phyloP scores from a whole-genome alignment of 1,140 invertebrate species.

The Triops longicaudatus region DNA sequence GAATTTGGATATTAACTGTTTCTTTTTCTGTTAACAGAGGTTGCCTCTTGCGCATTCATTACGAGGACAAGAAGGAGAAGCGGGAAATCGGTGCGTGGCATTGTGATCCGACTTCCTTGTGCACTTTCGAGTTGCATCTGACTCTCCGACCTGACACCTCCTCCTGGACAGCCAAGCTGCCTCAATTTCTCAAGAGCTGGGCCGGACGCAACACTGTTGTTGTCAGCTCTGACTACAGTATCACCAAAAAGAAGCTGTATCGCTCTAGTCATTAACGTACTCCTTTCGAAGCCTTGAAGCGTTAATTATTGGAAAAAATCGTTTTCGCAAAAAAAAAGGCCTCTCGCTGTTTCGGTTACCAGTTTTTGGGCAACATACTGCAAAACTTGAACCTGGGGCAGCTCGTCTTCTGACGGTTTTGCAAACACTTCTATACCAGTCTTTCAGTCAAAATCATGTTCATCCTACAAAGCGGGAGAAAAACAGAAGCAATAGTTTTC shows the following conservation, averaged over 20 bases:
- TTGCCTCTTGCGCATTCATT: constrained; percentile 22
- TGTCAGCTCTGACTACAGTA: constrained; percentile 20
- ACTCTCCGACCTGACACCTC: constrained; percentile 18
- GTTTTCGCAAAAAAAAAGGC: too few species aligned
- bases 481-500: neutral
- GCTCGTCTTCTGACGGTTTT: constrained; percentile 17
- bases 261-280: constrained; percentile 17
- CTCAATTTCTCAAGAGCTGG: constrained; percentile 18
- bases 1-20: neutral
- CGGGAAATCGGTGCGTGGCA: constrained; percentile 3
- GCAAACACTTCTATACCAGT: constrained; percentile 13
- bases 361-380: neutral
- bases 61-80: constrained; percentile 17
- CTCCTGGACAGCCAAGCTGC: constrained; percentile 20
- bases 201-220: constrained; percentile 19
- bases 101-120: constrained; percentile 20
- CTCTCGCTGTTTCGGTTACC: too few species aligned
- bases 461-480: neutral
- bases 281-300: too few species aligned
- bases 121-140: constrained; percentile 22
- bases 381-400: neutral
- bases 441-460: constrained; percentile 13
- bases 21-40: neutral
- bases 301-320: too few species aligned
- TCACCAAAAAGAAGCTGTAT: constrained; percentile 20